These are phyloP conservation scores for Dryococelus australis DNA, from an alignment of 2,888 invertebrate species.

Conservation along the genomic window DNA sequence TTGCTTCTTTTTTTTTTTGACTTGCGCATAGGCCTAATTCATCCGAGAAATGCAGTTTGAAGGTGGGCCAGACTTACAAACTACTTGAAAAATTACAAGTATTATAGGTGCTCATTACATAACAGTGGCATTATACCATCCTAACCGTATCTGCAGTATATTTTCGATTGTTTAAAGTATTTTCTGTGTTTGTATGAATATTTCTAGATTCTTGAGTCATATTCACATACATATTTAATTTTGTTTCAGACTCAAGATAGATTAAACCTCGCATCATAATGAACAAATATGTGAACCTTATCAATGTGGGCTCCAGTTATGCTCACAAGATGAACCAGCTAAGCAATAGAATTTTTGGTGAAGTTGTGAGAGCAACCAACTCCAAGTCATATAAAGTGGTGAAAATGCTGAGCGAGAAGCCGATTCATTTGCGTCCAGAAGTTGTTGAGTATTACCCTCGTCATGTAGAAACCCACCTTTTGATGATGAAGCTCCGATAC, in stretches of 20 bases:
- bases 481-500: conserved; percentile 76
- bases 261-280: not conserved
- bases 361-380: conserved; percentile 80
- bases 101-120: no score
- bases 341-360: conserved; percentile 88
- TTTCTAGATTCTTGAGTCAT: no score
- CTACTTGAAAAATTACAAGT: no score
- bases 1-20: no score
- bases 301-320: conserved; percentile 78
- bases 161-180: no score
- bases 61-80: no score
- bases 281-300: conserved; percentile 69
- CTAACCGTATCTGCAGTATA: no score
- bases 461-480: conserved; percentile 74
- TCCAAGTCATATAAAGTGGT: conserved; percentile 80
- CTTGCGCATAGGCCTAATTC: no score
- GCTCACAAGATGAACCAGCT: conserved; percentile 85
- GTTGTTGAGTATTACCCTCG: conserved; percentile 87
- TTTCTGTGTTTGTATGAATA: no score
- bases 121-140: no score
- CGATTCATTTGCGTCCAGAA: conserved; percentile 74
- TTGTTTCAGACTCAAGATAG: not conserved
- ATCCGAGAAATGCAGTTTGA: no score
- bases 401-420: conserved; percentile 76
- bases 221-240: not conserved